A percentile compares a stretch with the other conserved stretches of the same genome.
Evolutionary conservation across 2,888 invertebrate species (phyloP).

Genomic region (Willowsia nigromaculata): DNA sequence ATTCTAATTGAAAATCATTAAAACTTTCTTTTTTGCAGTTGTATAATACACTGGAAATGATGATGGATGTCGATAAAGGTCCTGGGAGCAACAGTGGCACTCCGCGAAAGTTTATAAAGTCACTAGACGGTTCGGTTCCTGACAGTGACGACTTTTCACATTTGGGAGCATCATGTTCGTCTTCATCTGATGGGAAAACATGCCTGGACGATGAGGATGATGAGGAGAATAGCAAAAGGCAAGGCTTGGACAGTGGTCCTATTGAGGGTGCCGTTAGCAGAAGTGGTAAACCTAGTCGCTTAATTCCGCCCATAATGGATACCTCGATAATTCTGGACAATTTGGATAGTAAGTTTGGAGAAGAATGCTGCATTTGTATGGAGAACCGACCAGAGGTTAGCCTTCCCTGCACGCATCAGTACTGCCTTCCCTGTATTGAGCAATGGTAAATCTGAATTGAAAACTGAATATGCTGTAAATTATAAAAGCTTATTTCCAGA

Average conservation of each 20-base stretch:
- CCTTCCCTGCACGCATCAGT: conserved; percentile 86
- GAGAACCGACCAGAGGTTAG: conserved; percentile 86
- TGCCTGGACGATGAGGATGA: conserved; percentile 32
- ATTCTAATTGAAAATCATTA: too few relatives aligned
- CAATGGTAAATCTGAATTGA: conserved; percentile 83
- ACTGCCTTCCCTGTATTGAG: conserved; percentile 87
- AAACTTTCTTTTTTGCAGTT: conserved; percentile 6
- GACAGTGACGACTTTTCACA: not conserved
- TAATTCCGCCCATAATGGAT: conserved; percentile 74
- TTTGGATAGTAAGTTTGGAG: conserved; percentile 77
- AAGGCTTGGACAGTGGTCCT: conserved; percentile 79
- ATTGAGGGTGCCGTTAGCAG: conserved; percentile 79
- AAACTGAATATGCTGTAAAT: not conserved
- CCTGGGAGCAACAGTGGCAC: conserved; percentile 46
- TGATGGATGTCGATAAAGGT: conserved; percentile 60
- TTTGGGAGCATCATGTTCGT: conserved; percentile 32
- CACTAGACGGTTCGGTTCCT: conserved; percentile 1
- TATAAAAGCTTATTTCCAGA: not conserved
- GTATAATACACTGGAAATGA: conserved; percentile 59
- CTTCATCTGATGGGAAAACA: not conserved
- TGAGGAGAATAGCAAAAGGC: not conserved
- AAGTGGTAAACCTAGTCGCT: conserved; percentile 50
- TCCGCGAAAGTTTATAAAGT: conserved; percentile 27
- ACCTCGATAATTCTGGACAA: conserved; percentile 78
- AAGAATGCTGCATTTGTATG: conserved; percentile 87